Evolutionary conservation across 2,888 invertebrate genomes (phyloP).

Genomic region (Amblyjoppa fuscipennis): DNA sequence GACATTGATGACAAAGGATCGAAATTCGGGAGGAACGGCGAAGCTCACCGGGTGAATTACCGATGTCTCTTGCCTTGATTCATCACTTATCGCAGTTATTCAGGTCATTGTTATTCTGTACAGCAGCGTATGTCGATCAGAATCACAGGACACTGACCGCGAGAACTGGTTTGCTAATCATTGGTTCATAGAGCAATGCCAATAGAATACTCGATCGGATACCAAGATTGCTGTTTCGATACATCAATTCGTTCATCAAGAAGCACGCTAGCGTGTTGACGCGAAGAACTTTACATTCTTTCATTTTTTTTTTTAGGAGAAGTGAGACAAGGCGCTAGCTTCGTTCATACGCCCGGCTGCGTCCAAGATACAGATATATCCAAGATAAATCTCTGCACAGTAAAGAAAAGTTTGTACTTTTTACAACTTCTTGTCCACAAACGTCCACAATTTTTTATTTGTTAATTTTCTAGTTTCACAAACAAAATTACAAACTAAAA

Average conservation of each 20-base stretch:
- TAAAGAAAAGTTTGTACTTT: no score
- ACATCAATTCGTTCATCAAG: no score
- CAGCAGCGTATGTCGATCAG: not conserved
- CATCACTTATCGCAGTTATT: not conserved
- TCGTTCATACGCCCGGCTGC: not conserved
- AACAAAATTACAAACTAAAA: no score
- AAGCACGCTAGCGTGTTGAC: no score
- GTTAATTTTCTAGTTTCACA: no score
- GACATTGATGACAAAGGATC: constrained; percentile 44
- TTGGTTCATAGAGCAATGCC: not conserved
- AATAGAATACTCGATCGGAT: not conserved
- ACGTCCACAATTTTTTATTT: no score
- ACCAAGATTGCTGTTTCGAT: not conserved
- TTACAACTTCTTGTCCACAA: no score
- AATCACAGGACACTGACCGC: not conserved
- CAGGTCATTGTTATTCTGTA: not conserved
- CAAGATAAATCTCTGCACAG: not conserved
- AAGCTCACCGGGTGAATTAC: not conserved
- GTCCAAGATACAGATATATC: not conserved
- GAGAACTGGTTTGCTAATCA: not conserved
- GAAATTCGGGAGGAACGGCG: constrained; percentile 1
- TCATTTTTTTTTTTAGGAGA: not conserved
- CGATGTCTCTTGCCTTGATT: constrained; percentile 2
- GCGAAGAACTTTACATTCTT: not conserved
- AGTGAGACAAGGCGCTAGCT: no score